These are phyloP conservation scores for Lagocephalus sceleratus DNA, from an alignment of 2,797 vertebrate species.

Conservation along the genomic window DNA sequence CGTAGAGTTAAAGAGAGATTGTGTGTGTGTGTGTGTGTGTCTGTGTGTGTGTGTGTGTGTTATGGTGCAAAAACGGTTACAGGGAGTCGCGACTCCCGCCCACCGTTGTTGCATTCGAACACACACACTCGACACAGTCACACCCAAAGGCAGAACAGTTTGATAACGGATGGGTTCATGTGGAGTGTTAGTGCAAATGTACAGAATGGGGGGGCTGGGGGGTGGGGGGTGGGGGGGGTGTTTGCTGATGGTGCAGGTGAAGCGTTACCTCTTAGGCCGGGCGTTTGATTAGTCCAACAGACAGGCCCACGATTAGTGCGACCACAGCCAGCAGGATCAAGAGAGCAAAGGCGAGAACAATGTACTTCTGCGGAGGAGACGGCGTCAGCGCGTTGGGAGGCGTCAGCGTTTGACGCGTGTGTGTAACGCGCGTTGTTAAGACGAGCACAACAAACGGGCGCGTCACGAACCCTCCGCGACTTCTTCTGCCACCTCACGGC, in stretches of 20 bases:
- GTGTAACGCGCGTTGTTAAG: background rate
- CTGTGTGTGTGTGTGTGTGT: too few relatives aligned
- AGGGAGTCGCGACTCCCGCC: too few relatives aligned
- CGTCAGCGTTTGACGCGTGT: background rate
- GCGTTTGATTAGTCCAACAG: constrained; percentile 80
- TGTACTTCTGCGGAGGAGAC: constrained; percentile 85
- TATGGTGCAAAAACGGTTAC: too few relatives aligned
- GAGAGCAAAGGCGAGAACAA: constrained; percentile 81
- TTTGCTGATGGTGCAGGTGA: constrained; percentile 1
- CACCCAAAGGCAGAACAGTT: too few relatives aligned
- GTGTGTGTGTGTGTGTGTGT: too few relatives aligned
- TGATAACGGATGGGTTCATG: too few relatives aligned
- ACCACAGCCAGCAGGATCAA: constrained; percentile 83
- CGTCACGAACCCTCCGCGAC: constrained; percentile 80
- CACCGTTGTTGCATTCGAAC: too few relatives aligned
- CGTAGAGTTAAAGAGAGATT: too few relatives aligned
- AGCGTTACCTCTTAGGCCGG: constrained; percentile 73
- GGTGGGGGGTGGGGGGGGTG: too few relatives aligned
- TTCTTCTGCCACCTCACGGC: constrained; percentile 90
- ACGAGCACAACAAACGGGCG: background rate
- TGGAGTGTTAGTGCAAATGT: too few relatives aligned
- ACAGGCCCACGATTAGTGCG: constrained; percentile 87
- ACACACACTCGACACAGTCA: too few relatives aligned
- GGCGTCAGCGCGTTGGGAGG: constrained; percentile 13
- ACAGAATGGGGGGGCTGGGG: too few relatives aligned